Evolutionary conservation across 2,888 invertebrate species (phyloP).

Genomic region (Cephus runcator): DNA sequence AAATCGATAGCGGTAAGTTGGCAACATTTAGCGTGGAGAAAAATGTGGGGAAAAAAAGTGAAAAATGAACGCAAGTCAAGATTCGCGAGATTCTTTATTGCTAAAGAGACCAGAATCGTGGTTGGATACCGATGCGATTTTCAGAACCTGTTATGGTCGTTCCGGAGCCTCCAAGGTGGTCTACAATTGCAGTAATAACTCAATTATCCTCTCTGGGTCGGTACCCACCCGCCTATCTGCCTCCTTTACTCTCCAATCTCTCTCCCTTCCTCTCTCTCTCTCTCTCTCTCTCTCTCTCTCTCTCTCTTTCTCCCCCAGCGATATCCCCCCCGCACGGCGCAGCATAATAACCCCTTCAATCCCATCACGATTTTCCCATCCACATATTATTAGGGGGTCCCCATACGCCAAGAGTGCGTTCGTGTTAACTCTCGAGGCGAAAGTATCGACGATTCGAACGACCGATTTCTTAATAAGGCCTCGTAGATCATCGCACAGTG

Average conservation of each 20-base stretch:
- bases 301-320: conserved; percentile 15
- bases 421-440: too few relatives aligned
- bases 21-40: too few relatives aligned
- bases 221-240: conserved; percentile 63
- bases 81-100: conserved; percentile 27
- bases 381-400: conserved; percentile 55
- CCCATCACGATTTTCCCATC: conserved; percentile 59
- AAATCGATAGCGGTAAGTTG: background rate
- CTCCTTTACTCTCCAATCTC: conserved; percentile 64
- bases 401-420: conserved; percentile 25
- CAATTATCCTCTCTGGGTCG: conserved; percentile 63
- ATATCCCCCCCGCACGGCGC: conserved; percentile 13
- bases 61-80: background rate
- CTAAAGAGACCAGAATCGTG: conserved; percentile 55
- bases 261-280: conserved; percentile 27
- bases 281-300: conserved; percentile 27
- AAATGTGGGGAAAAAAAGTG: too few relatives aligned
- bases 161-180: conserved; percentile 65
- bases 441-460: too few relatives aligned
- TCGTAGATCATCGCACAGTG: too few relatives aligned
- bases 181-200: conserved; percentile 67
- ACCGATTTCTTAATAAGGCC: too few relatives aligned
- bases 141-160: conserved; percentile 63
- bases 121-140: conserved; percentile 54
- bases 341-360: conserved; percentile 60